Evolutionary conservation across 2,797 vertebrate genomes (phyloP).

Genomic region (Antennarius maculatus): DNA sequence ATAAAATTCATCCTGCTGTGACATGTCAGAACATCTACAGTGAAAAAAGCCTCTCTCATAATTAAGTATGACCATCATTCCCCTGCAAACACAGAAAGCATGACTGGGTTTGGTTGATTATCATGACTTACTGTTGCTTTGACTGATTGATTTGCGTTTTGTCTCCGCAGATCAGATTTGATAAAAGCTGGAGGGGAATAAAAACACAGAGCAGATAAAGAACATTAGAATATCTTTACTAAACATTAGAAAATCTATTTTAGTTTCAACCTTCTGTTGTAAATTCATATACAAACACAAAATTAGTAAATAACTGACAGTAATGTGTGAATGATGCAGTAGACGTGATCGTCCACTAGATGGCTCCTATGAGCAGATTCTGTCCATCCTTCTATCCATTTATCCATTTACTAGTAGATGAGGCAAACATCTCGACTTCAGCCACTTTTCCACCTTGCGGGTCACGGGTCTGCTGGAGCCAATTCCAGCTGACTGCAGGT

Average conservation of each 20-base stretch:
- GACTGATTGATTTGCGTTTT: constrained; percentile 84
- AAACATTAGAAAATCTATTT: neutral
- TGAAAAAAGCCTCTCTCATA: neutral
- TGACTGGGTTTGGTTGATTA: neutral
- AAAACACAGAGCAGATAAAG: constrained; percentile 13
- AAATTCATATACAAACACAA: neutral
- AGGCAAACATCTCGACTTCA: no score
- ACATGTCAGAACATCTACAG: neutral
- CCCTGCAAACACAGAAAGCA: neutral
- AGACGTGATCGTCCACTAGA: constrained; percentile 18
- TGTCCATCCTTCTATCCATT: neutral
- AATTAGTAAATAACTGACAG: neutral
- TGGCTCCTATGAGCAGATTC: constrained; percentile 34
- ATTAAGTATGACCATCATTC: neutral
- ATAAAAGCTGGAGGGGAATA: constrained; percentile 83
- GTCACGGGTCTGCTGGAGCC: no score
- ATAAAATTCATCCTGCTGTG: neutral
- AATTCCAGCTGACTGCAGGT: no score
- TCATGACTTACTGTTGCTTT: constrained; percentile 83
- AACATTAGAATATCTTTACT: neutral
- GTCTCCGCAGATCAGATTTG: constrained; percentile 91
- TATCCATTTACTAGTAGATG: neutral
- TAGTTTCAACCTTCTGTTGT: neutral
- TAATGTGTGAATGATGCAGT: constrained; percentile 8
- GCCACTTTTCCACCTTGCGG: no score